Evolutionary conservation across 2,797 vertebrate genomes (phyloP).

Genomic region (Hemibagrus guttatus): DNA sequence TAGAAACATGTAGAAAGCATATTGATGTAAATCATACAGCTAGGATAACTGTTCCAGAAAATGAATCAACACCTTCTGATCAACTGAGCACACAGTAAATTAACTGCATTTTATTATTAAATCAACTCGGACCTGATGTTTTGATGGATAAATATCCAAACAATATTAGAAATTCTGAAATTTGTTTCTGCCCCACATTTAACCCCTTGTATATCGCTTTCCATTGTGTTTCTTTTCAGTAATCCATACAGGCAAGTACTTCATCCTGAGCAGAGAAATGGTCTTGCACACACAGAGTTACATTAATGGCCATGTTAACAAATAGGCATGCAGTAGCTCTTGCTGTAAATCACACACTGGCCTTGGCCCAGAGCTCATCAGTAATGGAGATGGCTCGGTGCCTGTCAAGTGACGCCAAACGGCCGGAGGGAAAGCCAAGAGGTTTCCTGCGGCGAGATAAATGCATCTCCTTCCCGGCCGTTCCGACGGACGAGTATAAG

Average conservation of each 20-base stretch:
- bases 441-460: constrained; percentile 41
- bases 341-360: constrained; percentile 50
- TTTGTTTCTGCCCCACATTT: not conserved
- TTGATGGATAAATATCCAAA: not conserved
- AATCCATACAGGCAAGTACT: not conserved
- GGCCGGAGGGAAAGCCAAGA: constrained; percentile 22
- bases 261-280: not conserved
- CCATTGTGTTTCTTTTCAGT: not conserved
- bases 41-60: not conserved
- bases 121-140: not conserved
- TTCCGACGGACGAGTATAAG: constrained; percentile 8
- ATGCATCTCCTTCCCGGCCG: constrained; percentile 31
- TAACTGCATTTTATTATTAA: not conserved
- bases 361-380: constrained; percentile 46
- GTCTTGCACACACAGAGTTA: constrained; percentile 20
- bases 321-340: constrained; percentile 36
- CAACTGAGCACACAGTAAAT: not conserved
- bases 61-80: not conserved
- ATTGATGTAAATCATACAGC: not conserved
- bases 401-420: constrained; percentile 33
- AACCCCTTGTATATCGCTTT: not conserved
- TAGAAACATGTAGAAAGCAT: not conserved
- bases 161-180: not conserved
- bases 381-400: constrained; percentile 32
- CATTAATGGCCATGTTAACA: constrained; percentile 46